These are phyloP conservation scores for Pyxicephalus adspersus DNA, from an alignment of 2,113 vertebrate genomes.

Conservation along the genomic window DNA sequence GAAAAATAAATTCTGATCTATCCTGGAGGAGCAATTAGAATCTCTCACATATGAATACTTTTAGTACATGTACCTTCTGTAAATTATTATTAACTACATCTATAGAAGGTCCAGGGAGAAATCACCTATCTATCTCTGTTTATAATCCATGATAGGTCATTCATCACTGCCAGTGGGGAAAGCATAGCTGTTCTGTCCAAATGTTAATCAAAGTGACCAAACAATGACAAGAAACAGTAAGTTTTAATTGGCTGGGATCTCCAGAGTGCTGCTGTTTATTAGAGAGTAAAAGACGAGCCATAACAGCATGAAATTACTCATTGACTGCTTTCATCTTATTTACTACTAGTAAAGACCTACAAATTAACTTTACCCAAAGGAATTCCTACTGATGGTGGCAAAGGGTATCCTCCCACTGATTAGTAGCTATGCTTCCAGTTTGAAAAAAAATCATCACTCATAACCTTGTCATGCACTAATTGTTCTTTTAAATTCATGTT, in stretches of 20 bases:
- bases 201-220: slow-evolving; percentile 64
- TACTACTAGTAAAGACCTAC: slow-evolving; percentile 87
- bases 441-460: neutral
- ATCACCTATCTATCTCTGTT: neutral
- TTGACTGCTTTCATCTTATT: slow-evolving; percentile 93
- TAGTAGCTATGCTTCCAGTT: slow-evolving; percentile 52
- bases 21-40: too few relatives aligned
- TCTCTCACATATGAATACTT: too few relatives aligned
- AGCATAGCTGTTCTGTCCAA: slow-evolving; percentile 47
- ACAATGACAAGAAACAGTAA: slow-evolving; percentile 67
- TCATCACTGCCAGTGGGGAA: neutral
- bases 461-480: neutral
- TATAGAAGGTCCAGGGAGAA: too few relatives aligned
- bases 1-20: too few relatives aligned
- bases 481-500: too few relatives aligned
- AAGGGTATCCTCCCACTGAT: slow-evolving; percentile 70
- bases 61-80: too few relatives aligned
- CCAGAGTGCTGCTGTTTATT: slow-evolving; percentile 71
- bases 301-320: slow-evolving; percentile 81
- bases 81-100: neutral
- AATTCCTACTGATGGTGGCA: slow-evolving; percentile 78
- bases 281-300: slow-evolving; percentile 74
- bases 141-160: neutral
- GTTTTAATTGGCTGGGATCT: slow-evolving; percentile 71
- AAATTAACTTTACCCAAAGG: slow-evolving; percentile 83